A percentile compares a stretch with the other conserved stretches of the same genome.
Evolutionary conservation across 1,140 invertebrate genomes (phyloP).

Genomic region (Alviniconcha marisindica): DNA sequence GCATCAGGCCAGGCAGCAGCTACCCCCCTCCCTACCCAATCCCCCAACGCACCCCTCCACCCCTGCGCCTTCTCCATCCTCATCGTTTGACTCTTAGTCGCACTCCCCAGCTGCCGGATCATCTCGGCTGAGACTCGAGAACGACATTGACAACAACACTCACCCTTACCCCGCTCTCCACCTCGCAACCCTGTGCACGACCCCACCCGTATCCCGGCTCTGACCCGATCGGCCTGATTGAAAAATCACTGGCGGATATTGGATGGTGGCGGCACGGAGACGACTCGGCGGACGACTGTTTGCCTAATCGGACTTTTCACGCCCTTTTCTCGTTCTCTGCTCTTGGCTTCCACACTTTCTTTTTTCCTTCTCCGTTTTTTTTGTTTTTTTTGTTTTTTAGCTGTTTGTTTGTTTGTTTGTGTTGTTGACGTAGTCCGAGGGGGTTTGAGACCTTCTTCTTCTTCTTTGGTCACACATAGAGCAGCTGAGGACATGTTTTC

Average conservation of each 20-base stretch:
- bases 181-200: background rate
- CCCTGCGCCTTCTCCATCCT: background rate
- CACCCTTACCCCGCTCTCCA: background rate
- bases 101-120: slow-evolving; percentile 2
- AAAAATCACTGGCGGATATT: slow-evolving; percentile 21
- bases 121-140: background rate
- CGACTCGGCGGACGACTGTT: background rate
- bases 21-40: no score
- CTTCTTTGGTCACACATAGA: no score
- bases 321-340: no score
- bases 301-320: slow-evolving; percentile 12
- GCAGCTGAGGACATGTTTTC: no score
- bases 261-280: background rate
- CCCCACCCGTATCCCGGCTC: slow-evolving; percentile 7
- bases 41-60: background rate
- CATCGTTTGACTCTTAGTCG: slow-evolving; percentile 20
- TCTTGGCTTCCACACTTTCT: no score
- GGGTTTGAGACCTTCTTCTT: no score
- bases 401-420: no score
- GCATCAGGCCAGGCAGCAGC: no score
- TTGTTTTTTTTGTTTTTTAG: no score
- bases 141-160: background rate
- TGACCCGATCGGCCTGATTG: slow-evolving; percentile 20
- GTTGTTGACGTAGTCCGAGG: no score
- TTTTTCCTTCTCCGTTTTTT: no score